Conservation (phyloP, 2,797 vertebrate genomes). For the Hafferia zeledoni region DNA sequence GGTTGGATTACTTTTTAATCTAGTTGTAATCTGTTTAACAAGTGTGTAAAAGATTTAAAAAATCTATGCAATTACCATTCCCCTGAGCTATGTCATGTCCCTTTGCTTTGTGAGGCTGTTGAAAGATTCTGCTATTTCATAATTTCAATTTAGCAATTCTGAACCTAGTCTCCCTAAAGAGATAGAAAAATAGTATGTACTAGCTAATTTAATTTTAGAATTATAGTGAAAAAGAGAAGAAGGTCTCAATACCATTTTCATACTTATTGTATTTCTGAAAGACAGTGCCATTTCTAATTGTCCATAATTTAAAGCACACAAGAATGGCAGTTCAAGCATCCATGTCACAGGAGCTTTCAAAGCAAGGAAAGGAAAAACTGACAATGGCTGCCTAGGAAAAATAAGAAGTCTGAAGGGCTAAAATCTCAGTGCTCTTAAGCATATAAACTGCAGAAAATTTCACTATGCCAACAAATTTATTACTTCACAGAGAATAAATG, state of each 20-base stretch:
- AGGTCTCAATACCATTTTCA: background rate
- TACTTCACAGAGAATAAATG: background rate
- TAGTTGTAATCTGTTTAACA: background rate
- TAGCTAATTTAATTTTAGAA: slow-evolving; percentile 21
- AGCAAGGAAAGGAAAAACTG: background rate
- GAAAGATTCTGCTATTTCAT: background rate
- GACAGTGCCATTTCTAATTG: background rate
- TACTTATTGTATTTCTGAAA: background rate
- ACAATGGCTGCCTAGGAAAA: background rate
- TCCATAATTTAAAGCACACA: background rate
- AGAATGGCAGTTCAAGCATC: background rate
- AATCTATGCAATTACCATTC: background rate
- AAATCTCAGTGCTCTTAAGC: background rate
- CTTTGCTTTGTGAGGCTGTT: background rate
- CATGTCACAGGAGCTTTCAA: background rate
- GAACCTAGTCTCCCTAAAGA: background rate
- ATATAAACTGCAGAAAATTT: background rate
- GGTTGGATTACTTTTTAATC: background rate
- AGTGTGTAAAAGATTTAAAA: background rate
- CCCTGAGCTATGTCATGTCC: background rate
- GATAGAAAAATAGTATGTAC: background rate
- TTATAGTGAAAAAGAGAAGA: background rate
- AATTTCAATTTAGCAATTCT: background rate
- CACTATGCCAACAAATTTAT: background rate
- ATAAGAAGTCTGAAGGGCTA: background rate